Evolutionary conservation across 2,797 vertebrate species (phyloP).

Genomic region (Brotula barbata): DNA sequence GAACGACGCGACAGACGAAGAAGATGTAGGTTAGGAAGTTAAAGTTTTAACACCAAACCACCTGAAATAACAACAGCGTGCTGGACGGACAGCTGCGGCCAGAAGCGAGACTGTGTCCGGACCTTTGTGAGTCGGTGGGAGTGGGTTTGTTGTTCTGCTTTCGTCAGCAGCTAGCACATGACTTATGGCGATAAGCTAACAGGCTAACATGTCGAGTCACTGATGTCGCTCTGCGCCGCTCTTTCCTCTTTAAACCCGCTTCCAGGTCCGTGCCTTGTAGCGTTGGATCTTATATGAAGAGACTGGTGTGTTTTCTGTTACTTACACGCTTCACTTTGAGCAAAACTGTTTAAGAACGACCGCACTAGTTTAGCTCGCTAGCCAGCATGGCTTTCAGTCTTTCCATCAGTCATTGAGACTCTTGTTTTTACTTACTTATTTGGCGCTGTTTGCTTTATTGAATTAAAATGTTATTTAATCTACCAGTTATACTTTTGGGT

Average conservation of each 20-base stretch:
- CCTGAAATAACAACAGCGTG: background rate
- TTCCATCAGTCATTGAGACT: too few relatives aligned
- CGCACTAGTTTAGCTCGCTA: too few relatives aligned
- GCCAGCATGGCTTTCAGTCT: too few relatives aligned
- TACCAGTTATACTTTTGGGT: too few relatives aligned
- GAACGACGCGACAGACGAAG: conserved; percentile 23
- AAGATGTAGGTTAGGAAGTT: conserved; percentile 54
- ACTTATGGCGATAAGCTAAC: conserved; percentile 12
- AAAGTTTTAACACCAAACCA: background rate
- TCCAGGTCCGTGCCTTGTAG: background rate
- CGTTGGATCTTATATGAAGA: background rate
- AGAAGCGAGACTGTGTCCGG: background rate
- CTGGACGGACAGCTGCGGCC: background rate
- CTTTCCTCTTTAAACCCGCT: too few relatives aligned
- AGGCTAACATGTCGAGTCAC: conserved; percentile 70
- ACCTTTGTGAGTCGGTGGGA: conserved; percentile 27
- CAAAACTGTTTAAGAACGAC: too few relatives aligned
- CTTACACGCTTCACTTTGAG: too few relatives aligned
- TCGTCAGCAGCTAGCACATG: background rate
- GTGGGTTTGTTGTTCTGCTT: conserved; percentile 7
- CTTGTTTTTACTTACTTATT: too few relatives aligned
- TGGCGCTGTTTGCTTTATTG: too few relatives aligned
- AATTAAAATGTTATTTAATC: too few relatives aligned
- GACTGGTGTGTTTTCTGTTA: too few relatives aligned
- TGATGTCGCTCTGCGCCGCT: background rate